Evolutionary conservation across 1,140 invertebrate species (phyloP).

Genomic region (Ips nitidus): DNA sequence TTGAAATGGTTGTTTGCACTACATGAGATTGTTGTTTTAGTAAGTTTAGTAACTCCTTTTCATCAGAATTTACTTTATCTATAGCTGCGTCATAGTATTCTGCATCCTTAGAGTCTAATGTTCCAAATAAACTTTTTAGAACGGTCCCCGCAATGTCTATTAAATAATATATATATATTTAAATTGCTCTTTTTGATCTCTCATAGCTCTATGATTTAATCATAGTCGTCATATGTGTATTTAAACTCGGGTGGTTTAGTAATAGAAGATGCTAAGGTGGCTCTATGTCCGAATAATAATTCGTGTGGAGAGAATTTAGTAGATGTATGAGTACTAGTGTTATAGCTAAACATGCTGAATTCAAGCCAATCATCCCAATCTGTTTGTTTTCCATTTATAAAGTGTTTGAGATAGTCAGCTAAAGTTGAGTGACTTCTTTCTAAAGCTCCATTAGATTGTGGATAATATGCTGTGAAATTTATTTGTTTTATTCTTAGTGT

Average conservation of each 20-base stretch:
- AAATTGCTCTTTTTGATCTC: background rate
- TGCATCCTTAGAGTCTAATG: constrained; percentile 11
- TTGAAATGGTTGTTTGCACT: background rate
- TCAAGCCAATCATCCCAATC: constrained; percentile 41
- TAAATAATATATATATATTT: constrained; percentile 3
- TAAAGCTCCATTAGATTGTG: background rate
- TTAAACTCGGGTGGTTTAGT: constrained; percentile 19
- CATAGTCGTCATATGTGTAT: constrained; percentile 27
- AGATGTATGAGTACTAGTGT: constrained; percentile 43
- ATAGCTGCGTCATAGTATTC: constrained; percentile 16
- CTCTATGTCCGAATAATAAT: constrained; percentile 44
- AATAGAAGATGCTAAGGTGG: constrained; percentile 33
- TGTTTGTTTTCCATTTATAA: constrained; percentile 39
- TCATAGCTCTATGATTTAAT: background rate
- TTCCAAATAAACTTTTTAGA: constrained; percentile 20
- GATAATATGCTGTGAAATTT: no score
- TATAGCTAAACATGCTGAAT: constrained; percentile 39
- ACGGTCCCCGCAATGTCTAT: background rate
- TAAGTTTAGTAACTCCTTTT: no score
- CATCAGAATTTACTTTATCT: background rate
- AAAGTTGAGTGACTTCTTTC: background rate
- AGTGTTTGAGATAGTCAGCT: constrained; percentile 45
- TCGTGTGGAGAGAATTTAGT: constrained; percentile 44
- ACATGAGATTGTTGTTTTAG: no score
- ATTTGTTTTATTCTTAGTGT: no score